Base-by-base conservation (phyloP, 1,140 invertebrate species). In the Mycetomoellerius zeteki region DNA sequence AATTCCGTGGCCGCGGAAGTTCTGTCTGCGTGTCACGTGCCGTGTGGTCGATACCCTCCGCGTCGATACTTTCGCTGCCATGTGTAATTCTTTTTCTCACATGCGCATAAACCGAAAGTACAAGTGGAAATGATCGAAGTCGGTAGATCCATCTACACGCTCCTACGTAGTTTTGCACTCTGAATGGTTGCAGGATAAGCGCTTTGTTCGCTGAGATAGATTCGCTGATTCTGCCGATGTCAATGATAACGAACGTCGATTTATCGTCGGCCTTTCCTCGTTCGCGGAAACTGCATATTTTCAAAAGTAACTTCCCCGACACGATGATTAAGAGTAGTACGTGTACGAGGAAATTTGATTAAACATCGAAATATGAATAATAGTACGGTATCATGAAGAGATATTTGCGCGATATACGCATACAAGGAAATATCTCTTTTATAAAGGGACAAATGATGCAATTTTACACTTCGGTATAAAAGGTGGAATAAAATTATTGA, bases 321-420 rank as follows among this genome's bases (percentile, higher is more conserved):
- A 21, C 6, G 80, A 62, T 84, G 54, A 75, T 84, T 50, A 84
- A 84, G 37, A 54, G 47, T n/a, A 21, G n/a, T 69, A 21, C 43
- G 19, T 50, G 47, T 27, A 73, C 67, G 27, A 47, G 37, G 67
- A 73, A 82, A 82, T 82, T 73, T 58, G 67, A 82, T 82, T 60
- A 82, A 82, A 72, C 16, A 72, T 16, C 24, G 67, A 73, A 47
- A 60, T 47, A 47, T 82, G 67, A 80, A 52, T 65, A 65, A 52
- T 37, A 60, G 27, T 62, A 10, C n/a, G 14, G 43, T 54, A 56
- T 71, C 14, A 19, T 16, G 30, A 19, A 24, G 30, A 21, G 19
- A 60, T 27, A 72, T 47, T 37, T 12, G 14, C 21, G n/a, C 24
- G 75, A 77, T 77, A 37, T 12, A 60, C 33, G 19, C 21, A 21